Evolutionary conservation across 2,888 invertebrate genomes (phyloP).

Genomic region (Sipha maydis): DNA sequence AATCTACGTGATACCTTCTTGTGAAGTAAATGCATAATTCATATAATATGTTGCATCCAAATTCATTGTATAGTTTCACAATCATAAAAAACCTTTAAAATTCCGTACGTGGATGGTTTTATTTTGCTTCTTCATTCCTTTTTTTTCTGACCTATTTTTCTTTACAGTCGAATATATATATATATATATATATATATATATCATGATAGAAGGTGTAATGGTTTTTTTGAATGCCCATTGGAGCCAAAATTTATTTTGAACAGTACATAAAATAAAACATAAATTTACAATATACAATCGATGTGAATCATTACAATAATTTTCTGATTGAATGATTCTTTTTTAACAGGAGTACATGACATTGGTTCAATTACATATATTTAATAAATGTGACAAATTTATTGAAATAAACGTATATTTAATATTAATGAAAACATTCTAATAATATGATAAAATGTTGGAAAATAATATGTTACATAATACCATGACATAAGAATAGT

Average conservation of each 20-base stretch:
- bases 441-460: too few species aligned
- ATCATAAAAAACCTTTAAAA: constrained; percentile 11
- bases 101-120: background rate
- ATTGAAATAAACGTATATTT: too few species aligned
- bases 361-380: too few species aligned
- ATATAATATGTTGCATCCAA: background rate
- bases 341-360: too few species aligned
- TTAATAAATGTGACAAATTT: too few species aligned
- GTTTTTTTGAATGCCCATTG: background rate
- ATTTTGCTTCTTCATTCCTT: background rate
- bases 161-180: background rate
- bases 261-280: background rate
- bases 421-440: too few species aligned
- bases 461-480: too few species aligned
- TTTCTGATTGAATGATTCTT: too few species aligned
- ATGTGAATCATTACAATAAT: too few species aligned
- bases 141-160: background rate
- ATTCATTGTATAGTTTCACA: background rate
- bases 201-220: background rate
- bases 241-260: background rate
- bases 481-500: too few species aligned
- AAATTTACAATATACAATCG: background rate
- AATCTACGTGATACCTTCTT: constrained; percentile 2
- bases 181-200: too few species aligned
- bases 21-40: constrained; percentile 12